Evolutionary conservation across 2,113 vertebrate species (phyloP).

Genomic region (Lophochroa leadbeateri): DNA sequence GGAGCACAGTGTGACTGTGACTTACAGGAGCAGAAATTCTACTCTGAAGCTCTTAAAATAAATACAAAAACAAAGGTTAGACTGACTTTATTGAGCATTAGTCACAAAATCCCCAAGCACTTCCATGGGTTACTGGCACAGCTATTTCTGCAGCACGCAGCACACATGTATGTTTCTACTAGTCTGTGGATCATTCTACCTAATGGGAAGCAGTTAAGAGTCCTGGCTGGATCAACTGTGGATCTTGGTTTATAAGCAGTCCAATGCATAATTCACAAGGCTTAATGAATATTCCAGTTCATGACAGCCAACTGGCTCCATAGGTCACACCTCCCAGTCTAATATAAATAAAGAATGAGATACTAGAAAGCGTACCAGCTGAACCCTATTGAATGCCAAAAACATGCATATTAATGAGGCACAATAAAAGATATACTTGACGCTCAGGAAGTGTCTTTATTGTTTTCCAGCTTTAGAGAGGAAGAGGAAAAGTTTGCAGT

Average conservation of each 20-base stretch:
- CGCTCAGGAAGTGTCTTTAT: slow-evolving; percentile 74
- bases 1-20: not conserved
- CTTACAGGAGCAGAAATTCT: slow-evolving; percentile 38
- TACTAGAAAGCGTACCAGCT: slow-evolving; percentile 81
- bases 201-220: slow-evolving; percentile 73
- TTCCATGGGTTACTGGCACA: slow-evolving; percentile 45
- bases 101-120: slow-evolving; percentile 48
- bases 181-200: slow-evolving; percentile 68
- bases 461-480: slow-evolving; percentile 69
- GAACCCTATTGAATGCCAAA: slow-evolving; percentile 79
- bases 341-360: slow-evolving; percentile 84
- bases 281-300: slow-evolving; percentile 86
- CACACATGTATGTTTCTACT: slow-evolving; percentile 57
- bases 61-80: slow-evolving; percentile 49
- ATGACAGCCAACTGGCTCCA: slow-evolving; percentile 82
- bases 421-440: slow-evolving; percentile 78
- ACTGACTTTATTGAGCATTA: slow-evolving; percentile 25
- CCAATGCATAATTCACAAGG: slow-evolving; percentile 82
- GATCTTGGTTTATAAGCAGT: slow-evolving; percentile 77
- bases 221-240: slow-evolving; percentile 75
- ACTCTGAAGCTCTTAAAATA: slow-evolving; percentile 52
- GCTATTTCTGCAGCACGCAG: not conserved
- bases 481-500: slow-evolving; percentile 64
- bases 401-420: slow-evolving; percentile 80
- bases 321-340: slow-evolving; percentile 81